Conservation (phyloP, 2,797 vertebrate species). For the Gobio occitaniae region DNA sequence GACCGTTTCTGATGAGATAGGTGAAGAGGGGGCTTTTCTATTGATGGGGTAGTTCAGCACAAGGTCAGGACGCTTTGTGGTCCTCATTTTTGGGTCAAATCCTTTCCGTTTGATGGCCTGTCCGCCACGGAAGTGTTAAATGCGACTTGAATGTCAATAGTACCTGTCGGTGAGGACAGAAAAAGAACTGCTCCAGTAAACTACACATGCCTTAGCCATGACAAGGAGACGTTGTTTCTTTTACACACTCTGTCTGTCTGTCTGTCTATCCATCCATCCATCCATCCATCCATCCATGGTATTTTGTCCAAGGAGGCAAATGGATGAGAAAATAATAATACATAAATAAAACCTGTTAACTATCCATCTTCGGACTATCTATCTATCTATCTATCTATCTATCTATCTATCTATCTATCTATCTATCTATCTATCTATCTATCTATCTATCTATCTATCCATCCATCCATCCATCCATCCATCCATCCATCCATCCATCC, state of each 20-base stretch:
- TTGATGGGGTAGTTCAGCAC: constrained; percentile 25
- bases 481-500: no score
- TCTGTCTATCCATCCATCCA: no score
- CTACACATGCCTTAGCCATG: not conserved
- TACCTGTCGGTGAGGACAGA: constrained; percentile 16
- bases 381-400: no score
- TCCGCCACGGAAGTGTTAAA: constrained; percentile 40
- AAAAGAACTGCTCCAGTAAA: constrained; percentile 18
- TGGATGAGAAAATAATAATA: no score
- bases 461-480: no score
- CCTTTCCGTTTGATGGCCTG: constrained; percentile 49
- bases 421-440: no score
- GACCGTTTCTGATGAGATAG: constrained; percentile 34
- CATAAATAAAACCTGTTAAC: no score
- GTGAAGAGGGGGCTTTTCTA: constrained; percentile 29
- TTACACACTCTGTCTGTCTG: not conserved
- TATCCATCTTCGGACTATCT: no score
- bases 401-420: no score
- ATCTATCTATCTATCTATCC: no score
- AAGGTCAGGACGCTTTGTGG: constrained; percentile 39
- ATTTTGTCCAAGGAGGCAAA: no score
- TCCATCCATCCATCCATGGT: no score
- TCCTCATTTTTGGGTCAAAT: constrained; percentile 47
- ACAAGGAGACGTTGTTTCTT: not conserved
- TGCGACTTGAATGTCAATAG: constrained; percentile 51